These are phyloP conservation scores for Nomada flava DNA, from an alignment of 2,888 invertebrate genomes.

Conservation along the genomic window DNA sequence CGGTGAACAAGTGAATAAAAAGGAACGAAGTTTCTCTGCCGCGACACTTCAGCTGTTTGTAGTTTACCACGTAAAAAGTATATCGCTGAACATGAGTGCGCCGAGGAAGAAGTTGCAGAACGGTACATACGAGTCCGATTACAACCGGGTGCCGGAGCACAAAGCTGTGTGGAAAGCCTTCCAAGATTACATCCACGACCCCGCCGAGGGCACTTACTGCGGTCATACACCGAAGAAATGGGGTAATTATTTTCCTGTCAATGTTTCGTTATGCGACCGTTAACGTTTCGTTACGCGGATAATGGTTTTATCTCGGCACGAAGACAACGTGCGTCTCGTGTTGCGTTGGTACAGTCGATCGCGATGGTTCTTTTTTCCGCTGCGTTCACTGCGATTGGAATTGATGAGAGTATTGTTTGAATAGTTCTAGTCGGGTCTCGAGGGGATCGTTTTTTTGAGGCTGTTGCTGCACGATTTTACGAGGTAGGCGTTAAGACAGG, in stretches of 20 bases:
- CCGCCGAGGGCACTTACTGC: constrained; percentile 87
- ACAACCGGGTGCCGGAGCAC: constrained; percentile 75
- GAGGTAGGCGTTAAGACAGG: constrained; percentile 22
- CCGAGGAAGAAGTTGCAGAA: constrained; percentile 71
- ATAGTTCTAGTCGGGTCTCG: too few species aligned
- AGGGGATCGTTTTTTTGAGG: too few species aligned
- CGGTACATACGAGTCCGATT: constrained; percentile 74
- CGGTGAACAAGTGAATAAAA: too few species aligned
- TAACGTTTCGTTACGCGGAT: background rate
- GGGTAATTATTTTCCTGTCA: constrained; percentile 84
- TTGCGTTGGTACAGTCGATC: background rate
- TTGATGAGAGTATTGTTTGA: too few species aligned
- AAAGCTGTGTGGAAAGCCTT: constrained; percentile 78
- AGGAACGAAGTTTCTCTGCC: too few species aligned
- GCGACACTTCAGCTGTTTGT: too few species aligned
- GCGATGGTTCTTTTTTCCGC: too few species aligned
- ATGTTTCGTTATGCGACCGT: background rate
- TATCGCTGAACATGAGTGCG: constrained; percentile 66
- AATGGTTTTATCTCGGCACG: background rate
- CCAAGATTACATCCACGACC: constrained; percentile 85
- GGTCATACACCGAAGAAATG: constrained; percentile 88
- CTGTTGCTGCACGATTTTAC: background rate
- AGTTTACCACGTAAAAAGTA: too few species aligned
- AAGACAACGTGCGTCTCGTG: constrained; percentile 16
- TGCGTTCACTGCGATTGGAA: too few species aligned